These are phyloP conservation scores for Lapara coniferarum DNA, from an alignment of 2,888 invertebrate species.

Conservation along the genomic window DNA sequence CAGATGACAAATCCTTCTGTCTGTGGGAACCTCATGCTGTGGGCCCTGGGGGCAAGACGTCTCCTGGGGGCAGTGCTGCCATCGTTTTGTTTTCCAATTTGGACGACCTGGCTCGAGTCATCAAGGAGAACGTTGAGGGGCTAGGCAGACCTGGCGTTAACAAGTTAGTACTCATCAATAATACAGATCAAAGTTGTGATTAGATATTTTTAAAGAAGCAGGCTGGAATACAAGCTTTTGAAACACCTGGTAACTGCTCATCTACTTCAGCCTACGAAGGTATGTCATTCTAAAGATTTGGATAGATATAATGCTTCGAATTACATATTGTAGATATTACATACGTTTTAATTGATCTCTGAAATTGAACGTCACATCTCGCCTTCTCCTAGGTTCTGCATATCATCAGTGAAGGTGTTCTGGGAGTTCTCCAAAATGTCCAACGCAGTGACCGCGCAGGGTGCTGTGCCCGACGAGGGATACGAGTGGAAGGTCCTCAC, in stretches of 20 bases:
- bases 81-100: conserved; percentile 53
- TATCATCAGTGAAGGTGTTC: conserved; percentile 64
- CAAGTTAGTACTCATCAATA: conserved; percentile 46
- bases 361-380: not conserved
- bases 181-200: too few relatives aligned
- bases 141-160: conserved; percentile 59
- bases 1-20: conserved; percentile 54
- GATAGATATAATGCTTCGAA: too few relatives aligned
- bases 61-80: conserved; percentile 62
- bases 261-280: too few relatives aligned
- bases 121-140: conserved; percentile 54
- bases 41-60: conserved; percentile 59
- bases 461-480: conserved; percentile 68
- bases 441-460: conserved; percentile 49
- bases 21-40: conserved; percentile 71
- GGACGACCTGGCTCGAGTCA: conserved; percentile 60
- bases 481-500: conserved; percentile 78
- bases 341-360: too few relatives aligned
- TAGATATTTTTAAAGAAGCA: too few relatives aligned
- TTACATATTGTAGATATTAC: too few relatives aligned
- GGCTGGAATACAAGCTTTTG: too few relatives aligned
- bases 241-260: too few relatives aligned
- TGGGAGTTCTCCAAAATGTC: conserved; percentile 65
- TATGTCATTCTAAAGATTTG: too few relatives aligned
- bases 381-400: conserved; percentile 53